These are phyloP conservation scores for Sapajus apella DNA, from an alignment of 2,113 vertebrate species.

Conservation along the genomic window DNA sequence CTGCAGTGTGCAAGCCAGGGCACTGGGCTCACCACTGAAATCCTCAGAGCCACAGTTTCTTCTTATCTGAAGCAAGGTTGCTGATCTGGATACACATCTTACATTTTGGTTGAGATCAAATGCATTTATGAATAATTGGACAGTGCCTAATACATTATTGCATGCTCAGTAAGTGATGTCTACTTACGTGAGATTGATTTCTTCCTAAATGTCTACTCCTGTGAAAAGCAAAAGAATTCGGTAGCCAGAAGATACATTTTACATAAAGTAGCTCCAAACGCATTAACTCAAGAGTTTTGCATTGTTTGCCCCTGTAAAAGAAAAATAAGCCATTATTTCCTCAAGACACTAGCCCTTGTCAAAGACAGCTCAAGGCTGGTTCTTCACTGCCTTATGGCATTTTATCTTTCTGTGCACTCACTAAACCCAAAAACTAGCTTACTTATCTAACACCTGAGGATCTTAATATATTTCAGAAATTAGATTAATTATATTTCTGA, in stretches of 20 bases:
- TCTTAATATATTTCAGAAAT: neutral
- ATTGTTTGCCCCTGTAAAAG: neutral
- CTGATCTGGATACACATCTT: rapidly evolving
- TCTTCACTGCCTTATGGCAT: rapidly evolving
- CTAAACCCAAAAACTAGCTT: neutral
- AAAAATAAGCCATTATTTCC: neutral
- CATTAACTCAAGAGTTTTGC: neutral
- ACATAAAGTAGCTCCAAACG: neutral
- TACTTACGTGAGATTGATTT: neutral
- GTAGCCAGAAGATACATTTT: neutral
- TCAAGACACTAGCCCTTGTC: neutral
- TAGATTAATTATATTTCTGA: neutral
- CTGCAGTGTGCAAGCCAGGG: rapidly evolving
- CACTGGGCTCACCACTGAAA: neutral
- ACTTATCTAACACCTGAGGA: neutral
- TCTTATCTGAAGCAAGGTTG: rapidly evolving
- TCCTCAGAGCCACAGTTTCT: neutral
- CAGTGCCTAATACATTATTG: too few species aligned
- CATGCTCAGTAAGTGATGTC: neutral
- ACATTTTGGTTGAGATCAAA: neutral
- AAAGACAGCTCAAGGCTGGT: neutral
- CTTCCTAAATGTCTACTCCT: too few species aligned
- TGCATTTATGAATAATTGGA: neutral
- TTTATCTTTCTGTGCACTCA: too few species aligned
- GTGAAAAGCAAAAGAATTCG: neutral